phyloP scores from a whole-genome alignment of 2,797 vertebrate genomes.

The Channa striata region DNA sequence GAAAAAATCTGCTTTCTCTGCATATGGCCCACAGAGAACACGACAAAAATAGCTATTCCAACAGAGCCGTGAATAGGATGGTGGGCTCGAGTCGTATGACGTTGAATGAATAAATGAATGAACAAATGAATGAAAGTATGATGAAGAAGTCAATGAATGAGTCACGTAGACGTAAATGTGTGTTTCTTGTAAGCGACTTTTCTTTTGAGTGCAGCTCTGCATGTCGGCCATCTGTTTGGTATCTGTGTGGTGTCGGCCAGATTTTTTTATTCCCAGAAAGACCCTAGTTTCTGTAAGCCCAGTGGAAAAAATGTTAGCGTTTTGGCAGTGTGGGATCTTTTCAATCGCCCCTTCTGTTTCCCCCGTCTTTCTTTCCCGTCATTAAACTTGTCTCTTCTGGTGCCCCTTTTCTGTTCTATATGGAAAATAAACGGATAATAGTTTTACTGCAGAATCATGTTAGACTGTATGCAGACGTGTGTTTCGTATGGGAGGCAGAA shows the following conservation, averaged over 20 bases:
- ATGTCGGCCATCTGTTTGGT: constrained; percentile 68
- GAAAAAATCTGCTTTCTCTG: constrained; percentile 73
- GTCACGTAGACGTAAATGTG: constrained; percentile 31
- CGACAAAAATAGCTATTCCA: constrained; percentile 66
- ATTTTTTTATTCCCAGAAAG: constrained; percentile 49
- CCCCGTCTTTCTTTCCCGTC: constrained; percentile 30
- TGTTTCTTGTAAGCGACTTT: constrained; percentile 22
- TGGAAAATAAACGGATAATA: constrained; percentile 23
- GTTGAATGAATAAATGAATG: constrained; percentile 28
- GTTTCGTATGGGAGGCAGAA: neutral
- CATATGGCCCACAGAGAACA: constrained; percentile 47
- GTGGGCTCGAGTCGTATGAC: constrained; percentile 3
- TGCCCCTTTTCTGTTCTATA: constrained; percentile 34
- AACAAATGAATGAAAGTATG: constrained; percentile 16
- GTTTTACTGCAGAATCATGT: constrained; percentile 30
- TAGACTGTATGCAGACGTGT: constrained; percentile 15
- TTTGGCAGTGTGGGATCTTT: constrained; percentile 63
- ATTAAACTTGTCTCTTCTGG: constrained; percentile 43
- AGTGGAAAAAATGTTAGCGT: constrained; percentile 67
- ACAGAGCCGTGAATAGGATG: constrained; percentile 30
- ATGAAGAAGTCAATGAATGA: constrained; percentile 30
- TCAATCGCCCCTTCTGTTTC: constrained; percentile 55
- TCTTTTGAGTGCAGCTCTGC: constrained; percentile 36
- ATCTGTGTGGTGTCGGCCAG: constrained; percentile 51
- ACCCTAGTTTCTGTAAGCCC: constrained; percentile 65